Evolutionary conservation across 1,140 invertebrate genomes (phyloP), one percentile per base, ranked within the genome.

Genomic region (Drosophila ananassae): DNA sequence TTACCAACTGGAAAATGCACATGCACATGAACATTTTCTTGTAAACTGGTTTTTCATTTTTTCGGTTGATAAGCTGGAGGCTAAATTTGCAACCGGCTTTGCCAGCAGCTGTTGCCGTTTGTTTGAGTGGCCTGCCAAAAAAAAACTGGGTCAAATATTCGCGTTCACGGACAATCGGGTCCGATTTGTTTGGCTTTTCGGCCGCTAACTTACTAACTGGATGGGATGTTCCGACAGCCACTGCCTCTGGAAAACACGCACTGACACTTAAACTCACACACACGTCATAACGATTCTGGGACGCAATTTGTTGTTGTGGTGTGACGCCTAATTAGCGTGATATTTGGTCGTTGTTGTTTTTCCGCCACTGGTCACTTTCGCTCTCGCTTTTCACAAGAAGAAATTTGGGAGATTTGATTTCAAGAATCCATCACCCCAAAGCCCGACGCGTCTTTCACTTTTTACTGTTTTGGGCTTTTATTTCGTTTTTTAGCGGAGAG

Each of bases 91-190:
- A 57, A 44, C 67, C 58, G 39, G 68, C 55, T 53, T 28, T 34
- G 56, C 37, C 46, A 60, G 59, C 74, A 81, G 68, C 69, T 72
- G 66, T 77, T 68, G n/a, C 13, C 41, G 10, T 41, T 39, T 37
- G n/a, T 68, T 56, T 77, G 46, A 58, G 56, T 75, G 68, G 59
- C 56, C 63, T 64, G 44, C 47, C 50, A 59, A 53, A 37, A n/a
- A n/a, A 0, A 63, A 87, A 79, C 60, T 87, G 52, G 83, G 83
- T 89, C 83, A 87, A 71, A 68, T 79, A 77, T 73, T 68, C 84
- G 80, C 80, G 84, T 79, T 63, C 73, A 24, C 37, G 47, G 50
- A 13, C 62, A 62, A 54, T 62, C n/a, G 52, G n/a, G 1, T 53
- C 56, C 30, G 48, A 57, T 57, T 22, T 53, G 22, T n/a, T 62